Conservation (phyloP, 2,888 invertebrate genomes). For the Drosophila yooni region DNA sequence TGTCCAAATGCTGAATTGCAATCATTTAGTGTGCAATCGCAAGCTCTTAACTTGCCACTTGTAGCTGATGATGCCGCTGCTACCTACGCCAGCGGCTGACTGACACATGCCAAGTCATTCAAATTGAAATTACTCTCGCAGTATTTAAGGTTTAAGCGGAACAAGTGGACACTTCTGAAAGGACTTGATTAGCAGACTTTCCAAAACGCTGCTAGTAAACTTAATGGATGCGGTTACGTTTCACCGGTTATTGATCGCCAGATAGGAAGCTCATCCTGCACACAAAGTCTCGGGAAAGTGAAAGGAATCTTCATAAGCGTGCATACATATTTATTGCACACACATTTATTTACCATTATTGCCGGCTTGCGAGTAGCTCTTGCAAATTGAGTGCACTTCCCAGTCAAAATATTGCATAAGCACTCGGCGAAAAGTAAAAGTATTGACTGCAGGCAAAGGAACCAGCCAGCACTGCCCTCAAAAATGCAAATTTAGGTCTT, state of each 20-base stretch:
- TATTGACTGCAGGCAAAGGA: conserved; percentile 37
- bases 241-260: conserved; percentile 30
- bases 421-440: conserved; percentile 65
- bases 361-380: conserved; percentile 33
- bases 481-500: neutral
- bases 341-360: conserved; percentile 52
- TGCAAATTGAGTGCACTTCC: conserved; percentile 58
- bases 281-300: conserved; percentile 57
- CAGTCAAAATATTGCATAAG: conserved; percentile 67
- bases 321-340: conserved; percentile 64
- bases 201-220: conserved; percentile 24
- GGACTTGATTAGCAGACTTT: conserved; percentile 45
- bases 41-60: conserved; percentile 16
- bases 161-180: conserved; percentile 18
- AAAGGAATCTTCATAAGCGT: conserved; percentile 71
- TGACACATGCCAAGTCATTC: conserved; percentile 36
- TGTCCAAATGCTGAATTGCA: conserved; percentile 65
- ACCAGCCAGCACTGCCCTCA: conserved; percentile 25
- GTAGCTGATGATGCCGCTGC: conserved; percentile 15
- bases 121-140: conserved; percentile 57
- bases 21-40: conserved; percentile 50
- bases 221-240: conserved; percentile 5
- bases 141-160: neutral
- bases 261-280: conserved; percentile 58
- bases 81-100: conserved; percentile 17